Base-by-base conservation (phyloP, 2,888 invertebrate species). In the Pherbina coryleti region DNA sequence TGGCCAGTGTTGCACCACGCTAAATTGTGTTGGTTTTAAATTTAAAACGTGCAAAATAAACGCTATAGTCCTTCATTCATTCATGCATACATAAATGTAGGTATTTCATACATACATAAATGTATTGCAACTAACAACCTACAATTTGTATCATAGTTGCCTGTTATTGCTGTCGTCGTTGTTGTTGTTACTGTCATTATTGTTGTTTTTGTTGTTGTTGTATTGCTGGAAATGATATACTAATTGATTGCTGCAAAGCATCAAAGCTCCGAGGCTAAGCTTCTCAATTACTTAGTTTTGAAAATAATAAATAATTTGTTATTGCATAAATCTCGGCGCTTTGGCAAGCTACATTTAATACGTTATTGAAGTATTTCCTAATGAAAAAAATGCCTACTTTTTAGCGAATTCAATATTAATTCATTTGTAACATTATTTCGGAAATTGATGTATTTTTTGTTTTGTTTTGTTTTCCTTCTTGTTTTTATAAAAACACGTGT, bases 151-250 rank as follows among this genome's bases (percentile, higher is more conserved):
- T n/a, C n/a, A n/a, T n/a, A 22, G 22, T 55, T 22, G 19, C 19
- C 55, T 19, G 7, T 55, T 17, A 51, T 11, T 74, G 9, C 25
- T 57, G 28, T 69, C 2, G 11, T 55, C 25, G 51, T 66, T 37
- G 67, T 25, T 57, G 44, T 66, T 67, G 57, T 34, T 72, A 55
- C 44, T 77, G 57, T 67, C 57, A 53, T 70, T 28, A 31, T 70
- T 49, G 51, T 53, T 62, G 76, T 62, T 71, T 53, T 76, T 71
- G 53, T 37, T 69, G 60, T 76, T 55, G 66, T 66, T 19, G 55
- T 9, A 3, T 44, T 44, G 14, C 11, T 44, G 19, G 11, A n/a
- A 55, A 55, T 22, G 14, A 44, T 44, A 11, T 22, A 19, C 55
- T 55, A 55, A 55, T 55, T 55, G 55, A 55, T 55, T 55, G 55